phyloP scores from a whole-genome alignment of 1,140 invertebrate genomes.

The Adoxophyes honmai region DNA sequence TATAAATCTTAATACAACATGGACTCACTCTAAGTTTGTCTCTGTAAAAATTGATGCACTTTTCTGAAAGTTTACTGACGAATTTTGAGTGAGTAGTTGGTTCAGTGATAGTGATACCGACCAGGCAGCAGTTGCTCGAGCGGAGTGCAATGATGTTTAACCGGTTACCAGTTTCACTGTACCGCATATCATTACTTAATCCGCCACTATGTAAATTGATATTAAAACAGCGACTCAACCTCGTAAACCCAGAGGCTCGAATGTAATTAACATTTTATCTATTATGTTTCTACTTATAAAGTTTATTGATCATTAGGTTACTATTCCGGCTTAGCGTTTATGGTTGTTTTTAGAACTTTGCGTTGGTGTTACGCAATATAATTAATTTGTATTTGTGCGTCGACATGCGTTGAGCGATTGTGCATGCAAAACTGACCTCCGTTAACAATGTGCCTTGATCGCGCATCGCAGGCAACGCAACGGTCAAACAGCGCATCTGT shows the following conservation, averaged over 20 bases:
- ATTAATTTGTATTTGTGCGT: slow-evolving; percentile 13
- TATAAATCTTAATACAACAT: no score
- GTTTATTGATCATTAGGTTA: slow-evolving; percentile 12
- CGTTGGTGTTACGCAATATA: slow-evolving; percentile 12
- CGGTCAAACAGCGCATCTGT: slow-evolving; percentile 35
- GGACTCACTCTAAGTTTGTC: no score
- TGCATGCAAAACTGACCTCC: slow-evolving; percentile 62
- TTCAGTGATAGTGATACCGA: no score
- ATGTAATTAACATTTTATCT: slow-evolving; percentile 5
- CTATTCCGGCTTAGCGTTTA: neutral
- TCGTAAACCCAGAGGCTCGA: neutral
- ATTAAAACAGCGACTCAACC: slow-evolving; percentile 1
- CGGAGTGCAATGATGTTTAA: neutral
- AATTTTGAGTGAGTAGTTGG: no score
- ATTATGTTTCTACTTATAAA: neutral
- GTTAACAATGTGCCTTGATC: slow-evolving; percentile 50
- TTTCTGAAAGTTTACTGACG: no score
- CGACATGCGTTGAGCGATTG: slow-evolving; percentile 30
- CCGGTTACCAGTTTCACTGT: slow-evolving; percentile 1
- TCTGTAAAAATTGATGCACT: no score
- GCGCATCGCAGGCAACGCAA: slow-evolving; percentile 42
- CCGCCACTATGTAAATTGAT: slow-evolving; percentile 2
- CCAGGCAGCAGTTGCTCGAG: neutral
- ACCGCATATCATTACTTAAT: slow-evolving; percentile 10
- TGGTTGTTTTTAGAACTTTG: neutral